Conservation (phyloP, 2,797 vertebrate species). For the Morus bassanus region DNA sequence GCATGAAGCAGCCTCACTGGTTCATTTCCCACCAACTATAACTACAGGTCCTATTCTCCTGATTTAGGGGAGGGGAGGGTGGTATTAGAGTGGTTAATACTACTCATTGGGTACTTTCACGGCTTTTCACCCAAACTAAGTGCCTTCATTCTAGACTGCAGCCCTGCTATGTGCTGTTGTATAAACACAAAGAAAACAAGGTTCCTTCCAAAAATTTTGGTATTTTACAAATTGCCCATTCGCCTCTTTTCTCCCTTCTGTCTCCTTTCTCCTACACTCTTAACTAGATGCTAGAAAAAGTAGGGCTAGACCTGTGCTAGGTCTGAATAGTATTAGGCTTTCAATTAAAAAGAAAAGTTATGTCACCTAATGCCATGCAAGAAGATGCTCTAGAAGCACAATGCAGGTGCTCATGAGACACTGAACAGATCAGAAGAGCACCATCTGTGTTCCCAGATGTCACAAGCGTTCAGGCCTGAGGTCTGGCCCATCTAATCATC, state of each 20-base stretch:
- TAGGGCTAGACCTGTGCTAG: not conserved
- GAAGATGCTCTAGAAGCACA: not conserved
- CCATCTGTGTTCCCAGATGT: fast-evolving
- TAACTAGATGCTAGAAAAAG: not conserved
- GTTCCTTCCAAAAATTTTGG: not conserved
- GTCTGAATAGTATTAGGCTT: not conserved
- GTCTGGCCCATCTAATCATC: not conserved
- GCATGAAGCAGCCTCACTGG: not conserved
- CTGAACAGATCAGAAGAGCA: not conserved
- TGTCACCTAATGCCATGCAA: fast-evolving
- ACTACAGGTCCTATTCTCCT: not conserved
- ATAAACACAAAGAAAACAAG: not conserved
- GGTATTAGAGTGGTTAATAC: not conserved
- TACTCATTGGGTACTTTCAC: not conserved
- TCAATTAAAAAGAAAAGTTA: not conserved
- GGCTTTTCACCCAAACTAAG: not conserved
- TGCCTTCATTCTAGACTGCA: not conserved
- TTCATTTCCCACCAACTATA: not conserved
- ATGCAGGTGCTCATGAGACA: not conserved
- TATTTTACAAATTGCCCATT: not conserved
- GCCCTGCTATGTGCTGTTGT: not conserved
- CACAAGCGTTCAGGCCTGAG: fast-evolving
- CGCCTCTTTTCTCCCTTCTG: not conserved
- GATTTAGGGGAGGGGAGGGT: not conserved
- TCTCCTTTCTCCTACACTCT: not conserved